These are phyloP conservation scores for Mycteria americana DNA, from an alignment of 2,797 vertebrate species.

Conservation along the genomic window DNA sequence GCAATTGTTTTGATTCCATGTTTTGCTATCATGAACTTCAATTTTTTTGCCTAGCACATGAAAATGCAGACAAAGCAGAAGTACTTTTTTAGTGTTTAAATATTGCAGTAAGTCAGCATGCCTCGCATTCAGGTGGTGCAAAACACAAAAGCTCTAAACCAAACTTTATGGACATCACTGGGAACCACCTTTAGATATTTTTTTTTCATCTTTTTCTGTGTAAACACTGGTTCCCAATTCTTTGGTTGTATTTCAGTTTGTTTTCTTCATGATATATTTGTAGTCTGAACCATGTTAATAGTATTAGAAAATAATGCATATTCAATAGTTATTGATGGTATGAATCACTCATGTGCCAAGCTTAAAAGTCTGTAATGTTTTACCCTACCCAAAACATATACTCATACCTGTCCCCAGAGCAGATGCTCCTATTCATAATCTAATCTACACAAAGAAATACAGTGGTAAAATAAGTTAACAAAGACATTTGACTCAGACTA, in stretches of 20 bases:
- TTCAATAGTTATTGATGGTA: neutral
- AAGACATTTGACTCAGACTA: neutral
- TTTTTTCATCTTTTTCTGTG: neutral
- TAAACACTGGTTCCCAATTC: neutral
- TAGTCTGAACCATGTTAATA: neutral
- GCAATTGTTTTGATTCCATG: neutral
- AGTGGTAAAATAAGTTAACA: neutral
- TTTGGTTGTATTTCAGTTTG: neutral
- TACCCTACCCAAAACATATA: neutral
- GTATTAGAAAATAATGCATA: neutral
- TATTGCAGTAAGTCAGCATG: neutral
- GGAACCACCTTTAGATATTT: neutral
- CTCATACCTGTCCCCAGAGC: neutral
- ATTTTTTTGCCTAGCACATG: neutral
- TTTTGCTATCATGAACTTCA: neutral
- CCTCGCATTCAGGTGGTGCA: neutral
- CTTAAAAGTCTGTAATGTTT: neutral
- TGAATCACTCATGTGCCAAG: neutral
- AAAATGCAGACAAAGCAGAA: neutral
- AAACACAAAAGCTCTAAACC: neutral
- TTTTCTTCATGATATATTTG: neutral
- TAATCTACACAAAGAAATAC: neutral
- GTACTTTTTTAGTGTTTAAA: neutral
- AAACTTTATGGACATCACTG: neutral
- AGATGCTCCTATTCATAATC: neutral